Conservation (phyloP, 1,140 invertebrate species). For the Lordiphosa mommai region DNA sequence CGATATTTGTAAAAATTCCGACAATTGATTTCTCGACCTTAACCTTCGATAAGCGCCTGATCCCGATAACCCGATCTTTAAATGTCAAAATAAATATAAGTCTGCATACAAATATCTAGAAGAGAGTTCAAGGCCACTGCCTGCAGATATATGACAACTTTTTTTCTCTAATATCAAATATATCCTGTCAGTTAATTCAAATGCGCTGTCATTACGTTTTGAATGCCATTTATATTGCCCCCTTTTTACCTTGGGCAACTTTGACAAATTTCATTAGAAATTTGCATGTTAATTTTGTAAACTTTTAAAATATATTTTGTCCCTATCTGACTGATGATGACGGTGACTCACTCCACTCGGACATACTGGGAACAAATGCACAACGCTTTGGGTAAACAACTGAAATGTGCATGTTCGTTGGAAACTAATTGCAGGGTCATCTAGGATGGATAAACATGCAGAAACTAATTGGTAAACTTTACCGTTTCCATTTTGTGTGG, state of each 20-base stretch:
- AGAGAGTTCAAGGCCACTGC: no score
- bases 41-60: no score
- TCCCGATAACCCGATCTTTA: no score
- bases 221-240: not conserved
- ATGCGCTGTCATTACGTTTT: no score
- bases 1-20: no score
- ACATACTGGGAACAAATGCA: not conserved
- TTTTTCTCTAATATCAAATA: no score
- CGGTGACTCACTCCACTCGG: not conserved
- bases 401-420: constrained; percentile 32
- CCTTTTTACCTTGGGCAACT: not conserved
- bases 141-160: no score
- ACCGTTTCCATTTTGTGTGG: not conserved
- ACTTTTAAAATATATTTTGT: constrained; percentile 22
- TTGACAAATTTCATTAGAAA: constrained; percentile 24
- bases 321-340: constrained; percentile 1
- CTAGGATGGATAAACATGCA: constrained; percentile 27
- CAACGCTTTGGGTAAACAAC: constrained; percentile 22
- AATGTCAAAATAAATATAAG: no score
- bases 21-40: no score
- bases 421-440: constrained; percentile 44
- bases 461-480: constrained; percentile 46
- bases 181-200: no score
- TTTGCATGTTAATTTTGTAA: constrained; percentile 45
- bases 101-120: no score